Percentiles rank a stretch among this genome's conserved stretches.
Evolutionary conservation across 2,113 vertebrate species (phyloP).

Genomic region (Lepus americanus): DNA sequence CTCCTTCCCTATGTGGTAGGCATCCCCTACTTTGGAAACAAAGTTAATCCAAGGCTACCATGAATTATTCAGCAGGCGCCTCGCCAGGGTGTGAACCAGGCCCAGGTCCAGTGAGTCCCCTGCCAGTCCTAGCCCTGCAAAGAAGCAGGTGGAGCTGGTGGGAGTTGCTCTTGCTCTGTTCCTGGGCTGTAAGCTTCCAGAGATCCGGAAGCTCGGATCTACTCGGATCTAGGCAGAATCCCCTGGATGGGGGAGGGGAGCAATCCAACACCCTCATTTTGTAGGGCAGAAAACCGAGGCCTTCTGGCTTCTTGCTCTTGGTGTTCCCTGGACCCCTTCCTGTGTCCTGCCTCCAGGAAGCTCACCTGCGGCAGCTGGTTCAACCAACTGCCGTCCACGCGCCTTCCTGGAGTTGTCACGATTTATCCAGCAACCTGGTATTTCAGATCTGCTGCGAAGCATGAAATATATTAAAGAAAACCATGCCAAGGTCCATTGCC

Average conservation of each 20-base stretch:
- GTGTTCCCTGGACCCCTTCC: neutral
- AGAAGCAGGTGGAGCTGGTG: fast-evolving
- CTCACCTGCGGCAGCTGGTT: too few relatives aligned
- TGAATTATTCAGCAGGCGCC: neutral
- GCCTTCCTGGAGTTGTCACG: neutral
- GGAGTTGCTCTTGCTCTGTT: neutral
- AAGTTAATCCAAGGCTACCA: neutral
- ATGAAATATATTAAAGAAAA: neutral
- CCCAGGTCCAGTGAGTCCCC: neutral
- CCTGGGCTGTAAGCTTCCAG: neutral
- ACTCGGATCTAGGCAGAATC: neutral
- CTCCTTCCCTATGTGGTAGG: neutral
- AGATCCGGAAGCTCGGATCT: neutral
- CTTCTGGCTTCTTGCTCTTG: fast-evolving
- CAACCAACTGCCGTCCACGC: fast-evolving
- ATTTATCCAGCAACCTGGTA: neutral
- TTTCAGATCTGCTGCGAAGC: neutral
- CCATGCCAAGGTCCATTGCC: neutral
- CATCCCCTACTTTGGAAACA: neutral
- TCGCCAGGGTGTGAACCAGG: neutral
- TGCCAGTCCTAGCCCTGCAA: too few relatives aligned
- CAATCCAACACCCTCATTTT: too few relatives aligned
- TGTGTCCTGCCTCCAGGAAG: neutral
- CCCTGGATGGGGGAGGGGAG: fast-evolving
- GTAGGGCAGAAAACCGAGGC: neutral